These are phyloP conservation scores for Eilema depressum DNA, from an alignment of 2,888 invertebrate species.

Conservation along the genomic window DNA sequence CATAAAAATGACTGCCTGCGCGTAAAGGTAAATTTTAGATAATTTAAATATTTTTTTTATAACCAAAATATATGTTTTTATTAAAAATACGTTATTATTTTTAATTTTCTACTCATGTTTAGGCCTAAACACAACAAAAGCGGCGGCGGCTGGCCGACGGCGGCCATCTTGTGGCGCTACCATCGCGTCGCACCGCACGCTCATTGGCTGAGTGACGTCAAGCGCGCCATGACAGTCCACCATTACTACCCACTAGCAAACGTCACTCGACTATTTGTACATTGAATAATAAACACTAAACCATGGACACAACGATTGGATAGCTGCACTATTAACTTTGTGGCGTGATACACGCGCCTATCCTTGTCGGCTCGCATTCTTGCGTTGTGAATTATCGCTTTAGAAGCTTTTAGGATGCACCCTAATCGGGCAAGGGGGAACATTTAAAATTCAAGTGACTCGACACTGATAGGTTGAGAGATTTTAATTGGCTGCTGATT, in stretches of 20 bases:
- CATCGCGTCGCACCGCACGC: slow-evolving; percentile 75
- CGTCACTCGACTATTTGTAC: slow-evolving; percentile 44
- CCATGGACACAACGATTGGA: slow-evolving; percentile 39
- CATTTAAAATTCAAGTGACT: slow-evolving; percentile 79
- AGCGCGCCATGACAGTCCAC: slow-evolving; percentile 82
- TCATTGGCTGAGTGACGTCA: slow-evolving; percentile 86
- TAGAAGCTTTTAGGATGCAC: slow-evolving; percentile 85
- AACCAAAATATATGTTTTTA: slow-evolving; percentile 39
- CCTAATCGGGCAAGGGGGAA: slow-evolving; percentile 80
- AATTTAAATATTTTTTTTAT: slow-evolving; percentile 32
- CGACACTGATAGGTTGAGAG: slow-evolving; percentile 75
- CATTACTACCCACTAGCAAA: slow-evolving; percentile 76
- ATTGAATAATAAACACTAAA: slow-evolving; percentile 61
- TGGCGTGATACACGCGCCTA: slow-evolving; percentile 70
- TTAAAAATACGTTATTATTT: slow-evolving; percentile 42
- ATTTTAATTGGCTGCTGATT: slow-evolving; percentile 82
- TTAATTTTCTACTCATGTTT: slow-evolving; percentile 69
- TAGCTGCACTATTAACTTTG: slow-evolving; percentile 54
- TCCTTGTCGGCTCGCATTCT: slow-evolving; percentile 83
- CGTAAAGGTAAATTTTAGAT: slow-evolving; percentile 28
- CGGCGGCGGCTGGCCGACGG: slow-evolving; percentile 80
- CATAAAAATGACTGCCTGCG: slow-evolving; percentile 29
- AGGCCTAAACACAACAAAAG: slow-evolving; percentile 84
- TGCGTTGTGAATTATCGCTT: slow-evolving; percentile 80
- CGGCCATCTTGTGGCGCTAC: slow-evolving; percentile 86